These are phyloP conservation scores for Poecilia gillii DNA, from an alignment of 2,797 vertebrate species.

Conservation along the genomic window DNA sequence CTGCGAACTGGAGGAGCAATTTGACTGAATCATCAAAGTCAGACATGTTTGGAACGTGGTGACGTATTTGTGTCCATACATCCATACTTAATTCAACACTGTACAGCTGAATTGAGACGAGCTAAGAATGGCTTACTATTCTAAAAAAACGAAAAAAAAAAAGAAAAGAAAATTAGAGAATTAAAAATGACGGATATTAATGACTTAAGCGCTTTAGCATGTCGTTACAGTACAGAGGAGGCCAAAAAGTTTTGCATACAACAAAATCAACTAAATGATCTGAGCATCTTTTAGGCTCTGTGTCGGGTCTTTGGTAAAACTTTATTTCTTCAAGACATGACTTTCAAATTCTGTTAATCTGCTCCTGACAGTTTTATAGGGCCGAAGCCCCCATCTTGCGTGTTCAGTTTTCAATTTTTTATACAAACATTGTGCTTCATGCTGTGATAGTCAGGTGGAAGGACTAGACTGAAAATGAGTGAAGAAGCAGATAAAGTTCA, in stretches of 20 bases:
- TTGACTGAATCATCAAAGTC: no score
- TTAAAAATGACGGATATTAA: no score
- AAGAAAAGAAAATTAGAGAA: no score
- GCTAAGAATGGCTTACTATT: no score
- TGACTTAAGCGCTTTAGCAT: not conserved
- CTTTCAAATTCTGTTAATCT: not conserved
- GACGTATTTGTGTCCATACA: not conserved
- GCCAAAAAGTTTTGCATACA: not conserved
- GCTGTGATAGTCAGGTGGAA: constrained; percentile 4
- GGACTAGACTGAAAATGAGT: constrained; percentile 1
- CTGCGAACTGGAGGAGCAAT: no score
- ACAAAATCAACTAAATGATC: not conserved
- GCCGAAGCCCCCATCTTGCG: not conserved
- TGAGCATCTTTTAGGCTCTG: not conserved
- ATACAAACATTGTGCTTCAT: not conserved
- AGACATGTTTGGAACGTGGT: no score
- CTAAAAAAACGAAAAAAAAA: no score
- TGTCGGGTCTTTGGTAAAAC: not conserved
- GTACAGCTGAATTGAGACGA: not conserved
- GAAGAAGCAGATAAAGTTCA: not conserved
- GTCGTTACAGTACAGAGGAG: not conserved
- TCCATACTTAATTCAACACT: not conserved
- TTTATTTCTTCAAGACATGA: not conserved
- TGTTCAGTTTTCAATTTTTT: not conserved
- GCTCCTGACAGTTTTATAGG: not conserved